A percentile compares a stretch with the other conserved stretches of the same genome.
Conservation (phyloP, 2,113 vertebrate genomes). For the Oncorhynchus tshawytscha region DNA sequence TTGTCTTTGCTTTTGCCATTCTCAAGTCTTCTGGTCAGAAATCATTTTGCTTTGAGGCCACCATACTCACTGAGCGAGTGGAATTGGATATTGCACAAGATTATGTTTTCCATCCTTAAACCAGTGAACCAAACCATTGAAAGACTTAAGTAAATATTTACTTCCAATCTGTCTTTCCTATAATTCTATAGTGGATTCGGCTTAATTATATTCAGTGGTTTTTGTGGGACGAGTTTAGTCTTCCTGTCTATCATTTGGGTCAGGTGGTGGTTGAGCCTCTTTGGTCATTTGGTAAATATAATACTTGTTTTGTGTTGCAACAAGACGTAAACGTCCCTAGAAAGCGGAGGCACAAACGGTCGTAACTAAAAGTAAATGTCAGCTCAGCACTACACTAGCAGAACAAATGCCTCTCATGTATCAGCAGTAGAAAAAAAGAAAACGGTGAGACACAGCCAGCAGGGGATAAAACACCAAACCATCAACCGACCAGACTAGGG, state of each 20-base stretch:
- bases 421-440: constrained; percentile 20
- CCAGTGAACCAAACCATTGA: constrained; percentile 1
- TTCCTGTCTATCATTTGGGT: constrained; percentile 43
- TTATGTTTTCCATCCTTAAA: constrained; percentile 16
- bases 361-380: constrained; percentile 43
- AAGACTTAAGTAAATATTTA: constrained; percentile 30
- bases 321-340: constrained; percentile 29
- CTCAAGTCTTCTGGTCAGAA: constrained; percentile 19
- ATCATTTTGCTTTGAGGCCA: constrained; percentile 12
- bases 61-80: constrained; percentile 4
- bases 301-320: constrained; percentile 9
- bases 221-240: constrained; percentile 29
- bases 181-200: constrained; percentile 27
- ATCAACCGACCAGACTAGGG: constrained; percentile 15
- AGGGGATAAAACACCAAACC: constrained; percentile 25
- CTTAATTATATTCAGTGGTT: constrained; percentile 33
- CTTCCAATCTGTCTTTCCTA: neutral
- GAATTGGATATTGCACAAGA: constrained; percentile 30
- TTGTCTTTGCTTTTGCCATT: constrained; percentile 6
- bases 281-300: constrained; percentile 23
- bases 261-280: neutral
- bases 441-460: constrained; percentile 20
- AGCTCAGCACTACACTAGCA: constrained; percentile 29
- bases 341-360: constrained; percentile 27
- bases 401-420: constrained; percentile 41